These are phyloP conservation scores for Conus betulinus DNA, from an alignment of 1,140 invertebrate species.

Conservation along the genomic window DNA sequence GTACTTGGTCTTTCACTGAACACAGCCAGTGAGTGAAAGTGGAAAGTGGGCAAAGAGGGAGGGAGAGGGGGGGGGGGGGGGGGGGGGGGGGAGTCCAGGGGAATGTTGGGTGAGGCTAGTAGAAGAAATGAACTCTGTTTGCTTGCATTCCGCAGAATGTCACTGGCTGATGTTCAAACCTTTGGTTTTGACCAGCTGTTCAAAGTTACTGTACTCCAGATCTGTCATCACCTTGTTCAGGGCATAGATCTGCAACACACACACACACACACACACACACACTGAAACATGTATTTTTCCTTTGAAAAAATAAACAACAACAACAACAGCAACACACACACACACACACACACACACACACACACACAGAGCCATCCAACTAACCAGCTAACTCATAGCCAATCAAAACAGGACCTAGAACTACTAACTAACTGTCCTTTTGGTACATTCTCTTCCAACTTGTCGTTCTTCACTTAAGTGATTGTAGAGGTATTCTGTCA, in stretches of 20 bases:
- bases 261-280: neutral
- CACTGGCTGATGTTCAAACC: conserved; percentile 44
- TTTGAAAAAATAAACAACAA: too few species aligned
- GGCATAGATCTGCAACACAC: conserved; percentile 70
- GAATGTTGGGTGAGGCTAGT: neutral
- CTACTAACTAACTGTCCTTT: too few species aligned
- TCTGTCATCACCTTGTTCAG: conserved; percentile 71
- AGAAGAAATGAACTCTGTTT: neutral
- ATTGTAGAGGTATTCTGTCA: too few species aligned
- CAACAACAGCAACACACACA: too few species aligned
- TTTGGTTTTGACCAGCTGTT: conserved; percentile 83
- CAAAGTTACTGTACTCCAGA: conserved; percentile 84
- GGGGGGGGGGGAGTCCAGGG: neutral
- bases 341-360: too few species aligned
- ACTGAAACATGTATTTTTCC: too few species aligned
- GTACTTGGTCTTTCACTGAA: too few species aligned
- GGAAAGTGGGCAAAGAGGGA: neutral
- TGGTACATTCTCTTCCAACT: too few species aligned
- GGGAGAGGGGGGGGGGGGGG: neutral
- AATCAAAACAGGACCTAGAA: too few species aligned
- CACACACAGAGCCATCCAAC: too few species aligned
- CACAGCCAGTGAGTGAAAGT: neutral
- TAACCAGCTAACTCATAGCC: too few species aligned
- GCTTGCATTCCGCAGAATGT: neutral
- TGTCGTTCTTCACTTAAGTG: too few species aligned